Base-by-base conservation (phyloP, 2,888 invertebrate species). In the Plagodis dolabraria region DNA sequence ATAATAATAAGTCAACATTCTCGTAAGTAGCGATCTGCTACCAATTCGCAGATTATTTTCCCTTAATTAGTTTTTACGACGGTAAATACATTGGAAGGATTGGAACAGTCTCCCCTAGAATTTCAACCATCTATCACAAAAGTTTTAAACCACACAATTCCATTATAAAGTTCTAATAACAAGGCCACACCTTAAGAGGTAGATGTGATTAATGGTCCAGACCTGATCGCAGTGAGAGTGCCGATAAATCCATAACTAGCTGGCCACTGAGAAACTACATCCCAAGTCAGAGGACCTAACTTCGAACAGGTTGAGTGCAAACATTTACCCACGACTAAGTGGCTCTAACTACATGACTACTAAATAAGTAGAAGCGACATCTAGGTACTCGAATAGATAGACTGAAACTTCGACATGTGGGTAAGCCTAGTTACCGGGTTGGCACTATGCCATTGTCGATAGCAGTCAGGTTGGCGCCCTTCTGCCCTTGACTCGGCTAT, bases 401-500 rank as follows among this genome's bases (percentile, higher is more conserved):
- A 47, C 49, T 56, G 57, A 51, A 57, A 63, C 54, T 54, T 62
- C 48, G 46, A 53, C 47, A 53, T 60, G 50, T 55, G 57, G 55
- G 56, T 53, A 55, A 52, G 47, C 51, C 44, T 55, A 59, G 60
- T 52, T 59, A 49, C 35, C 59, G 52, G 51, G 52, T 60, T 69
- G 68, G 66, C 66, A 60, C 60, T 11, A 49, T 51, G 66, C 65
- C 67, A 69, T 60, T 40, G 47, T 11, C 60, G 59, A 58, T 63
- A 54, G 42, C 45, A 57, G 63, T 22, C 63, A 58, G 68, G 66
- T 67, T 67, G 63, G 65, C 61, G 67, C 67, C 67, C 66, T 64
- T 62, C 43, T 45, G 58, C 60, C 64, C 67, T 69, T 69, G 67
- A 64, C 63, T 63, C 47, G 45, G 53, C 52, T 35, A 64, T 57